phyloP scores from a whole-genome alignment of 2,888 invertebrate species.

The Eristalis tenax region DNA sequence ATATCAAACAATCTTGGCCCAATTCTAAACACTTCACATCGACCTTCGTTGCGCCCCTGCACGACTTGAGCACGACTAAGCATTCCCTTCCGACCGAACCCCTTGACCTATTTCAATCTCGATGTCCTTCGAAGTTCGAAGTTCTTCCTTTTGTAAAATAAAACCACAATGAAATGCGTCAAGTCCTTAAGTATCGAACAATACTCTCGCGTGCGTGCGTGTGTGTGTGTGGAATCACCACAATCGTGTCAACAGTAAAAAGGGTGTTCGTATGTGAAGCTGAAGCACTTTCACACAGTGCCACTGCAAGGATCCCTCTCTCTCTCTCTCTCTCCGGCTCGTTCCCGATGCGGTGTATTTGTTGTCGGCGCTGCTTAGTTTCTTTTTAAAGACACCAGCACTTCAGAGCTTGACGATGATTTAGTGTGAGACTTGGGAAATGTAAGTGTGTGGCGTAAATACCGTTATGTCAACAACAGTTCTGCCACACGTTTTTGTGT shows the following conservation, averaged over 20 bases:
- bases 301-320: not conserved
- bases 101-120: constrained; percentile 54
- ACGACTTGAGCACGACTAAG: not conserved
- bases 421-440: not conserved
- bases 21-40: not conserved
- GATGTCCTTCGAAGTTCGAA: constrained; percentile 42
- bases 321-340: not conserved
- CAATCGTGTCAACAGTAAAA: not conserved
- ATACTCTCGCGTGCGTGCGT: not conserved
- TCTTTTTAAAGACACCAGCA: not conserved
- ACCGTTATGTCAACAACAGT: not conserved
- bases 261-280: not conserved
- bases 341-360: not conserved
- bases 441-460: not conserved
- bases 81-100: not conserved
- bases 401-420: not conserved
- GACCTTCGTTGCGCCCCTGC: not conserved
- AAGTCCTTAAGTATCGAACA: not conserved
- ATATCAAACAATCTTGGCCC: not conserved
- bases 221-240: not conserved
- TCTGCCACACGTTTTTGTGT: not conserved
- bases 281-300: not conserved
- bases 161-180: not conserved
- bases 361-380: not conserved
- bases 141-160: not conserved